phyloP scores from a whole-genome alignment of 1,140 invertebrate species.

The Centruroides vittatus region DNA sequence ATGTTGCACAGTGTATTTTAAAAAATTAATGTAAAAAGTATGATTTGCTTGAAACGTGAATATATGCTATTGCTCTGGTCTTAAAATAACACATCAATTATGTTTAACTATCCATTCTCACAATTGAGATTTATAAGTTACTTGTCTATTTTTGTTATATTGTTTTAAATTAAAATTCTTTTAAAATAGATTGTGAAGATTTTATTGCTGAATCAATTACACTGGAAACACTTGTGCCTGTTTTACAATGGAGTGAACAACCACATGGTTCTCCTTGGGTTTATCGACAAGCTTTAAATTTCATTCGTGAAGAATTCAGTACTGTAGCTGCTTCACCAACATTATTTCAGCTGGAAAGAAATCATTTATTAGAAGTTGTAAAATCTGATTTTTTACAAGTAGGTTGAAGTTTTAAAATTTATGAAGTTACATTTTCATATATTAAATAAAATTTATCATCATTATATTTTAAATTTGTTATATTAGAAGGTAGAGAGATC shows the following conservation, averaged over 20 bases:
- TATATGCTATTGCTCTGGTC: too few species aligned
- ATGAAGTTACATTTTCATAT: background rate
- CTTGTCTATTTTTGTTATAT: too few species aligned
- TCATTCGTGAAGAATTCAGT: slow-evolving; percentile 69
- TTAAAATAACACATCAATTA: too few species aligned
- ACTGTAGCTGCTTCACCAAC: slow-evolving; percentile 49
- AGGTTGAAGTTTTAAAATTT: background rate
- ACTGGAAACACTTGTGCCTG: slow-evolving; percentile 49
- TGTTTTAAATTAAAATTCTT: background rate
- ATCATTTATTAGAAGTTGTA: slow-evolving; percentile 61
- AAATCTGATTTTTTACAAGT: slow-evolving; percentile 76
- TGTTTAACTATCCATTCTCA: too few species aligned
- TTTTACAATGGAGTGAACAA: slow-evolving; percentile 60
- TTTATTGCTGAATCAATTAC: slow-evolving; percentile 74
- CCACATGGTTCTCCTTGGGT: slow-evolving; percentile 86
- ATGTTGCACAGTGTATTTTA: too few species aligned
- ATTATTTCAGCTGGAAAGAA: slow-evolving; percentile 62
- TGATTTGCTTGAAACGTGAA: too few species aligned
- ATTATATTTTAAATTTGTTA: background rate
- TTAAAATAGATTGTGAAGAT: slow-evolving; percentile 62
- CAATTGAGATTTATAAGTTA: too few species aligned
- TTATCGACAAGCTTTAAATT: slow-evolving; percentile 67
- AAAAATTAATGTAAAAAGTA: too few species aligned
- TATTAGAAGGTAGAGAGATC: background rate
- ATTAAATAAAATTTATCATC: background rate